A percentile compares a stretch with the other conserved stretches of the same genome.
Conservation (phyloP, 2,888 invertebrate species). For the Meloe dianella region DNA sequence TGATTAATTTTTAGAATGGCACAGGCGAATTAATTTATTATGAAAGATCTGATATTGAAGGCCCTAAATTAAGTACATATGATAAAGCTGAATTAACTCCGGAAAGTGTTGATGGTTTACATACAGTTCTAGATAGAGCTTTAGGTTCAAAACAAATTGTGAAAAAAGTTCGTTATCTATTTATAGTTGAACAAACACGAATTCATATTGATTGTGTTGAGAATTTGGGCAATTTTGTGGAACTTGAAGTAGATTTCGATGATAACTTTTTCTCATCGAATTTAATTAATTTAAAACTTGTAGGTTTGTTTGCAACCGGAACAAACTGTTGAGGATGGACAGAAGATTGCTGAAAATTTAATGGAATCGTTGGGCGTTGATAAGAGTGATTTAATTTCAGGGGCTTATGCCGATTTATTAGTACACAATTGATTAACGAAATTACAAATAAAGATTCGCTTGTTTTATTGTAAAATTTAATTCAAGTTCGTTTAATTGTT, state of each 20-base stretch:
- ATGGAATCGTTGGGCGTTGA: constrained; percentile 71
- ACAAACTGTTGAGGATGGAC: constrained; percentile 72
- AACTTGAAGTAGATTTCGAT: constrained; percentile 76
- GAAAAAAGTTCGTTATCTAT: constrained; percentile 77
- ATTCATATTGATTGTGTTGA: constrained; percentile 88
- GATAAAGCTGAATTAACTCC: constrained; percentile 66
- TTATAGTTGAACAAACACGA: constrained; percentile 81
- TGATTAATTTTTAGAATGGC: constrained; percentile 57
- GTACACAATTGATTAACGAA: constrained; percentile 35
- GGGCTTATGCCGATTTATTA: constrained; percentile 79
- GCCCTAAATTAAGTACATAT: constrained; percentile 81
- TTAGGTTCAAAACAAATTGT: constrained; percentile 77
- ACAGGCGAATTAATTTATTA: constrained; percentile 79
- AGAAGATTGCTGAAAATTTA: constrained; percentile 72
- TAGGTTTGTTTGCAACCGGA: constrained; percentile 71
- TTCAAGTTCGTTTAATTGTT: no score
- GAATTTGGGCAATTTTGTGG: constrained; percentile 80
- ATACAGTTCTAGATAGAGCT: constrained; percentile 64
- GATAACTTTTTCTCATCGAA: no score
- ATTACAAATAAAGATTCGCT: not conserved
- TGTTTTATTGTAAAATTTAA: no score
- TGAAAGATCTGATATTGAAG: constrained; percentile 74
- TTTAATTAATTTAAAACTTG: no score
- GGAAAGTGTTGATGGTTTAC: constrained; percentile 62
- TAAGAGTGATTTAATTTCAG: constrained; percentile 69